Percentiles rank a stretch among this genome's conserved stretches.
These are phyloP conservation scores for Seira ritae DNA, from an alignment of 2,888 invertebrate species.

Conservation along the genomic window DNA sequence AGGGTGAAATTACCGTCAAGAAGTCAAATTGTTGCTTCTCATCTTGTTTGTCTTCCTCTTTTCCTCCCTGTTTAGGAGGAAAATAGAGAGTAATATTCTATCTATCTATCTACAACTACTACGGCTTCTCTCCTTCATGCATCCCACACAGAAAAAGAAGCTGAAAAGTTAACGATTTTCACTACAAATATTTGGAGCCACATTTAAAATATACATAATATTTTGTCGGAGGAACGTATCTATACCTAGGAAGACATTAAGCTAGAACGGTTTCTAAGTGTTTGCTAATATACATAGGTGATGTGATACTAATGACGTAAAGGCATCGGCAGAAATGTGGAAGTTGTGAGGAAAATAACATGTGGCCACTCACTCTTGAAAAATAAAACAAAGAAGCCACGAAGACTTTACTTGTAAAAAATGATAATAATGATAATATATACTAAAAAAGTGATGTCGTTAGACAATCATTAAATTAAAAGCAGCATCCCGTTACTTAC, in stretches of 20 bases:
- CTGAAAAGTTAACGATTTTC: no score
- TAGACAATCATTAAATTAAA: slow-evolving; percentile 11
- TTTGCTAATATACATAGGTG: slow-evolving; percentile 5
- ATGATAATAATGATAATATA: background rate
- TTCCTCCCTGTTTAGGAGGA: background rate
- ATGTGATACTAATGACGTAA: background rate
- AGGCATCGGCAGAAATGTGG: background rate
- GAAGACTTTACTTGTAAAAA: background rate
- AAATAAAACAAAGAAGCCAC: background rate
- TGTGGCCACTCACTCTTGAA: background rate
- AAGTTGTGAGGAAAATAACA: background rate
- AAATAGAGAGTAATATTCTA: background rate
- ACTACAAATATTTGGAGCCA: no score
- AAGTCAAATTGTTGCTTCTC: slow-evolving; percentile 50
- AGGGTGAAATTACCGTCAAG: slow-evolving; percentile 53
- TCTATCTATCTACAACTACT: no score
- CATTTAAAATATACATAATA: no score
- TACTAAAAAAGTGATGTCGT: slow-evolving; percentile 15
- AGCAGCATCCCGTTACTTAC: slow-evolving; percentile 4
- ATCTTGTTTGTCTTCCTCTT: slow-evolving; percentile 14
- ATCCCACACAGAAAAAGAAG: no score
- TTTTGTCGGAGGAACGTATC: no score
- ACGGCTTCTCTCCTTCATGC: no score
- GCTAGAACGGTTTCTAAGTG: background rate
- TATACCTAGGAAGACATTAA: background rate